Base-by-base conservation (phyloP, 1,140 invertebrate species). In the Eriocheir sinensis region DNA sequence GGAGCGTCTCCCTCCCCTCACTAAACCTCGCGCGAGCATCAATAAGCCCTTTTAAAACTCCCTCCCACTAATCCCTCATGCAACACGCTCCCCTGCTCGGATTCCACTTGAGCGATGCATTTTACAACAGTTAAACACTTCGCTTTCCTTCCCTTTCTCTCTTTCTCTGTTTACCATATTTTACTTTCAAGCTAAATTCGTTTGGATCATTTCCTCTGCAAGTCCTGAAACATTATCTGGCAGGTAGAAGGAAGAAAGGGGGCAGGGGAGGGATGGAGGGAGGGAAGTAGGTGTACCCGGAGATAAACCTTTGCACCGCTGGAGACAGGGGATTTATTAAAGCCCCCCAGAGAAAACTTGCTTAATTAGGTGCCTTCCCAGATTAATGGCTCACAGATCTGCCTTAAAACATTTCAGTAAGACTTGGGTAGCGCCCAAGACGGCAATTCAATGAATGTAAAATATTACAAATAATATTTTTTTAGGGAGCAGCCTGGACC, bases 251-350 rank as follows among this genome's bases (percentile, higher is more conserved):
- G n/a, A 72, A n/a, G 60, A 72, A 72, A n/a, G n/a, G 60, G 60
- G n/a, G 60, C 12, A 72, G 60, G 60, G n/a, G 60, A n/a, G n/a
- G 60, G 60, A 72, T 15, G 60, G n/a, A n/a, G 60, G n/a, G 60
- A 72, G n/a, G n/a, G n/a, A n/a, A n/a, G n/a, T 72, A 41, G 83
- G 83, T 86, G 83, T 86, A 86, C 83, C 40, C 83, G 9, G 83
- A 40, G 83, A 86, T 86, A 86, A 86, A 40, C 83, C 83, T 36
- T 41, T 40, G 83, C 60, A 30, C 83, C 83, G 27, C 36, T 27
- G 40, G 83, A 86, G 36, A 86, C 83, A 40, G 34, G 3, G 83
- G 83, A 86, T 86, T 86, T 86, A 86, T 86, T 86, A 86, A 86
- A 41, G 83, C 83, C 34, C 83, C 40, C 83, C 17, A 86, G 83